Conservation (phyloP, 1,140 invertebrate genomes). For the Atta cephalotes region DNA sequence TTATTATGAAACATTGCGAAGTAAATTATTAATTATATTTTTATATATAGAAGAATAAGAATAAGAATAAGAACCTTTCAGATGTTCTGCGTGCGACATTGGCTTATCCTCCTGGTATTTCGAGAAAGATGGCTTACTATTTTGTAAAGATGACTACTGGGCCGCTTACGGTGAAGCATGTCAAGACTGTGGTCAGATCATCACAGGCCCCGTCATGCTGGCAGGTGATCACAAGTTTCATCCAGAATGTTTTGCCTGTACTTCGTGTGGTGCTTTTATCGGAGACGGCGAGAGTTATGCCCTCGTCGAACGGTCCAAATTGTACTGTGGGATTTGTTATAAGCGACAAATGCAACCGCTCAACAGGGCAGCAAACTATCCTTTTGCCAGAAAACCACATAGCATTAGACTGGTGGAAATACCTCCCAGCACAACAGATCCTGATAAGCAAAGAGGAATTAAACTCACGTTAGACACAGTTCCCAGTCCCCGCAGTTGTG, state of each 20-base stretch:
- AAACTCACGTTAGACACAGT: conserved; percentile 88
- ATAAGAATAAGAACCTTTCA: conserved; percentile 77
- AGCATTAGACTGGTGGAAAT: conserved; percentile 94
- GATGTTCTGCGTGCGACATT: conserved; percentile 95
- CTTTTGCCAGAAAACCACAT: conserved; percentile 89
- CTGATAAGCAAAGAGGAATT: conserved; percentile 86
- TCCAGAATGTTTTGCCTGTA: conserved; percentile 97
- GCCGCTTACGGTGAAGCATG: conserved; percentile 95
- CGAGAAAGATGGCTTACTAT: conserved; percentile 95
- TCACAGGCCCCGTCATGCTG: conserved; percentile 97
- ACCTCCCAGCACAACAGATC: conserved; percentile 87
- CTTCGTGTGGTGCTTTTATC: conserved; percentile 93
- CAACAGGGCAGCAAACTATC: conserved; percentile 86
- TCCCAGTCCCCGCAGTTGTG: conserved; percentile 84
- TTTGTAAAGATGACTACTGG: conserved; percentile 96
- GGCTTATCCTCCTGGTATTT: conserved; percentile 96
- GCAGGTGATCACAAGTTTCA: conserved; percentile 98
- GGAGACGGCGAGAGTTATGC: conserved; percentile 97
- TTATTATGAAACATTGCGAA: not conserved
- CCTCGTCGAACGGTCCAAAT: conserved; percentile 94
- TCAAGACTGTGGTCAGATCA: conserved; percentile 94
- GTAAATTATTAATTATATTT: not conserved
- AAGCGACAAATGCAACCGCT: conserved; percentile 87
- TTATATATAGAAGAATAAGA: not conserved
- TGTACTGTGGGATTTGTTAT: conserved; percentile 91